phyloP scores from a whole-genome alignment of 1,140 invertebrate species.

The Bombus soroeensis region DNA sequence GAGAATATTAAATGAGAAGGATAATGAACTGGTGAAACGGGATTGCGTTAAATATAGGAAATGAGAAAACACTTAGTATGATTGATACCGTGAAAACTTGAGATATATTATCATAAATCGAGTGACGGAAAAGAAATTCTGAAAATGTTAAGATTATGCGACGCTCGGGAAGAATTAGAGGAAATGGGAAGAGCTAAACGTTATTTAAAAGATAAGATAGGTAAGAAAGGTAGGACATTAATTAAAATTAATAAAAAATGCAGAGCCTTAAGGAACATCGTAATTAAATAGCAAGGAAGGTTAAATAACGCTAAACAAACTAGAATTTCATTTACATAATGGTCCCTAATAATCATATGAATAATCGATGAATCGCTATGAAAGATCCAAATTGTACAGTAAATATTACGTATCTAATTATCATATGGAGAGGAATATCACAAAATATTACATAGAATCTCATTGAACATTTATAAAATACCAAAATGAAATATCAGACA shows the following conservation, averaged over 20 bases:
- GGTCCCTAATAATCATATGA: no score
- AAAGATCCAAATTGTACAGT: no score
- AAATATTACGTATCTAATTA: no score
- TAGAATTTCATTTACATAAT: no score
- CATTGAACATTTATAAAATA: no score
- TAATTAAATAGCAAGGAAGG: no score
- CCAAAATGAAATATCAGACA: neutral
- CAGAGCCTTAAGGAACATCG: no score
- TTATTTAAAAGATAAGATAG: neutral
- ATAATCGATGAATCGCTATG: no score
- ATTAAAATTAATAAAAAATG: no score
- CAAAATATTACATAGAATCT: neutral
- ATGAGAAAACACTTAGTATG: slow-evolving; percentile 11
- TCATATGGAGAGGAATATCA: neutral
- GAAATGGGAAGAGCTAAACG: neutral
- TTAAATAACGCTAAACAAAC: no score
- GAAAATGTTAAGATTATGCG: no score
- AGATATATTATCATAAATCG: slow-evolving; percentile 2
- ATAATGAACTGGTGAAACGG: slow-evolving; percentile 1
- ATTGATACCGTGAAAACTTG: neutral
- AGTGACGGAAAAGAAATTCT: neutral
- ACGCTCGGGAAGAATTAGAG: no score
- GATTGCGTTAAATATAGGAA: neutral
- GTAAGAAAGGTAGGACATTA: neutral
- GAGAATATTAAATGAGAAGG: slow-evolving; percentile 14